Evolutionary conservation across 2,888 invertebrate genomes (phyloP), one percentile per base, ranked within the genome.

Genomic region (Zaprionus obscuricornis): DNA sequence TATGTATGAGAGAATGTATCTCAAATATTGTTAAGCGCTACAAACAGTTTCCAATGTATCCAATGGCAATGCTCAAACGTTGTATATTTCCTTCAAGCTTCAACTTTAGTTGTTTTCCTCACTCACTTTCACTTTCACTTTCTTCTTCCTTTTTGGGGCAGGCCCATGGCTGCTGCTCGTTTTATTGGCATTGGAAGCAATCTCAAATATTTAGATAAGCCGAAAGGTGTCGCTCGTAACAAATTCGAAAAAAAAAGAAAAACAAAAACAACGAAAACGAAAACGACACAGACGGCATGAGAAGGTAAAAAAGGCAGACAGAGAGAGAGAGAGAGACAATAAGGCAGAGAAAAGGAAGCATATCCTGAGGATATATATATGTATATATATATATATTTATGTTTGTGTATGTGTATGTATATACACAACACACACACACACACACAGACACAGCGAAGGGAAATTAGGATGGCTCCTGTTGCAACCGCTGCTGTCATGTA

Each of bases 151-250:
- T 43, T 24, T 42, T n/a, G n/a, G n/a, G n/a, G n/a, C n/a, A n/a
- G 40, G 40, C 47, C 27, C 36, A 56, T 34, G 43, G 46, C 43
- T 47, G 46, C 50, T 14, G 70, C 47, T 34, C 55, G 55, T 46
- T 55, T 72, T 78, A 75, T 75, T 75, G 74, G 74, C 74, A 67
- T 57, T 65, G 56, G 37, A 69, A 45, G 65, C 57, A 54, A 63
- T 59, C 52, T 77, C 71, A 70, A 74, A 77, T 74, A 77, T 77
- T 74, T 67, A 64, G 71, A 74, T 74, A 66, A 66, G 66, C 45
- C 51, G 46, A 57, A 75, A 71, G 78, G 74, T 78, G 78, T 74
- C 67, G 64, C 51, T 67, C 49, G 33, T 56, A 42, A 58, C 50
- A 51, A 49, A 45, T n/a, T n/a, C n/a, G 13, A 27, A 6, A 54